Evolutionary conservation across 2,113 vertebrate genomes (phyloP).

Genomic region (Athene noctua): DNA sequence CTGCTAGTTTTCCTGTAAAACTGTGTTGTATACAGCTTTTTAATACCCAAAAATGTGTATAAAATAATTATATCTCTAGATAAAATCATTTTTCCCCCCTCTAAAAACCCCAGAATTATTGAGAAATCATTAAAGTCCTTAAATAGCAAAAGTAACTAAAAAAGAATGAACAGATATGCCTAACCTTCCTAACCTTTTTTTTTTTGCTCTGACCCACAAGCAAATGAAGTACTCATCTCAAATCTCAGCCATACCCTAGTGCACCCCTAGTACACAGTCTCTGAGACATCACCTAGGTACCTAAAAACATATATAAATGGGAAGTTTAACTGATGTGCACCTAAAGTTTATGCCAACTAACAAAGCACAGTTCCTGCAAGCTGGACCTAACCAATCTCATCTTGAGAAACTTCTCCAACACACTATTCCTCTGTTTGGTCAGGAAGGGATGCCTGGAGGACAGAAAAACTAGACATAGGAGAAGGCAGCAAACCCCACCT

Average conservation of each 20-base stretch:
- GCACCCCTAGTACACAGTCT: neutral
- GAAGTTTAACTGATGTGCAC: neutral
- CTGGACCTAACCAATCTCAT: neutral
- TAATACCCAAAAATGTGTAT: neutral
- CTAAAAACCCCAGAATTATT: neutral
- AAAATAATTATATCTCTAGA: neutral
- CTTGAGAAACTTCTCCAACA: slow-evolving; percentile 12
- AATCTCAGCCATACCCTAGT: neutral
- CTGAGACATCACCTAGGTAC: neutral
- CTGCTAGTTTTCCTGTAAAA: neutral
- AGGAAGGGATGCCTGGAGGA: neutral
- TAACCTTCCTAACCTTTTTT: neutral
- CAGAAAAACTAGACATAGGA: neutral
- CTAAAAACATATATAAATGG: neutral
- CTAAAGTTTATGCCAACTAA: neutral
- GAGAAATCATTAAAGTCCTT: neutral
- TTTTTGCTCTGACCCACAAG: neutral
- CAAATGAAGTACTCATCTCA: neutral
- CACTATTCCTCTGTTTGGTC: neutral
- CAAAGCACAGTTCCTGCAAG: neutral
- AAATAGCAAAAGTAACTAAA: neutral
- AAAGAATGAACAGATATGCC: neutral
- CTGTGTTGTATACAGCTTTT: neutral
- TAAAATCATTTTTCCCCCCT: neutral
- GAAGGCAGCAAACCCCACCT: neutral